Base-by-base conservation (phyloP, 2,888 invertebrate genomes). In the Darwinula stevensoni region DNA sequence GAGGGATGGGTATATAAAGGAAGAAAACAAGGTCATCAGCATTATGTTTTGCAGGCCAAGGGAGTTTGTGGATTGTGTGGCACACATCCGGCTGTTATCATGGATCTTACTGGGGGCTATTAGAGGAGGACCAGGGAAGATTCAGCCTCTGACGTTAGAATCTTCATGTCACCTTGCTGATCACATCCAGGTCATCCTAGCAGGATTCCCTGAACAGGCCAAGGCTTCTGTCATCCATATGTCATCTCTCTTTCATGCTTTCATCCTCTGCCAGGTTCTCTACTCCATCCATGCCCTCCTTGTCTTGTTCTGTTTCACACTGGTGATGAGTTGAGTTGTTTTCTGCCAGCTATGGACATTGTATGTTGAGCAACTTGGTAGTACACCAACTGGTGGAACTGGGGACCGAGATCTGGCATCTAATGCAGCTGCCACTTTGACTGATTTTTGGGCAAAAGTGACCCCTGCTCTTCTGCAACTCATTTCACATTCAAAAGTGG, bases 401-500 rank as follows among this genome's bases (percentile, higher is more conserved):
- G n/a, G 22, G 9, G n/a, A n/a, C n/a, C 9, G 22, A n/a, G 22
- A 22, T 22, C 9, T n/a, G 9, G 28, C n/a, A 5, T 13, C 9
- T n/a, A 28, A 14, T 6, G 6, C 6, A 9, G n/a, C 22, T 18
- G 6, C 28, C 39, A 74, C 82, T 39, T 61, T 94, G 33, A 67
- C 88, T 42, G 91, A 94, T 56, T 97, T 97, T 61, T 97, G 97
- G 97, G 78, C 80, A 31, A 78, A 91, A 53, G 75, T 97, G 4
- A 91, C 94, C 26, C 94, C 94, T 0, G 78, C 75, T 37, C 71
- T 97, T 35, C 58, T 97, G 37, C 84, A 91, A 48, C 59, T 97
- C 35, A 68, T 94, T 22, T 70, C 75, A 9, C 73, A 76, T 46
- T 75, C 86, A 9, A 88, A 78, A 63, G 65, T 76, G 51, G 76